These are phyloP conservation scores for Danio aesculapii DNA, from an alignment of 2,797 vertebrate species.

Conservation along the genomic window DNA sequence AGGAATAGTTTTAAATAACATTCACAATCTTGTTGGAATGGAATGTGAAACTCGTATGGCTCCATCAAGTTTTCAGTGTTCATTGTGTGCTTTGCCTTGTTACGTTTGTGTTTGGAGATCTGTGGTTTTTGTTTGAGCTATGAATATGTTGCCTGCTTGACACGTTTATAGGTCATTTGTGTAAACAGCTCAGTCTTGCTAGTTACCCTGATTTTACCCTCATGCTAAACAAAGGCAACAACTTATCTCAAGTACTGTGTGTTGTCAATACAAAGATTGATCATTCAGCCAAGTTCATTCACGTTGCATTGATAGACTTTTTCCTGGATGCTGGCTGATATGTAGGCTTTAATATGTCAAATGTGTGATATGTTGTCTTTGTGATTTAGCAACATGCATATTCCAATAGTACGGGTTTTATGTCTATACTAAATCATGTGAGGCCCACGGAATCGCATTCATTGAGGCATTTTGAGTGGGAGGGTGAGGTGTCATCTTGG, in stretches of 20 bases:
- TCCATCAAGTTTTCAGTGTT: background rate
- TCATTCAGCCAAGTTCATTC: background rate
- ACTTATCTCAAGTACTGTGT: constrained; percentile 12
- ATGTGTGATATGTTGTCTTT: background rate
- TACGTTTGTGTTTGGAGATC: constrained; percentile 3
- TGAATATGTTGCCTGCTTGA: background rate
- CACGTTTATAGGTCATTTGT: background rate
- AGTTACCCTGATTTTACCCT: background rate
- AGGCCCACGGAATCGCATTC: constrained; percentile 24
- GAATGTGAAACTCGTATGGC: too few relatives aligned
- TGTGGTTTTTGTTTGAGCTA: background rate
- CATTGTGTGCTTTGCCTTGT: background rate
- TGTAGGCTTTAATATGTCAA: background rate
- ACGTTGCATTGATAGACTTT: background rate
- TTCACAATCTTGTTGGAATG: background rate
- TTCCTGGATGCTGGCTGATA: background rate
- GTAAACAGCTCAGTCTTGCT: background rate
- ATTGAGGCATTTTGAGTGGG: background rate
- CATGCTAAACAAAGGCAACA: background rate
- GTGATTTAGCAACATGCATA: background rate
- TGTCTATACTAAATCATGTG: background rate
- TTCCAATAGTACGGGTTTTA: constrained; percentile 1
- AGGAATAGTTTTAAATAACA: background rate
- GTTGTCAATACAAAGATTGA: constrained; percentile 2
- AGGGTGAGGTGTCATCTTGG: constrained; percentile 22